Evolutionary conservation across 2,888 invertebrate species (phyloP).

Genomic region (Morpho helenor): DNA sequence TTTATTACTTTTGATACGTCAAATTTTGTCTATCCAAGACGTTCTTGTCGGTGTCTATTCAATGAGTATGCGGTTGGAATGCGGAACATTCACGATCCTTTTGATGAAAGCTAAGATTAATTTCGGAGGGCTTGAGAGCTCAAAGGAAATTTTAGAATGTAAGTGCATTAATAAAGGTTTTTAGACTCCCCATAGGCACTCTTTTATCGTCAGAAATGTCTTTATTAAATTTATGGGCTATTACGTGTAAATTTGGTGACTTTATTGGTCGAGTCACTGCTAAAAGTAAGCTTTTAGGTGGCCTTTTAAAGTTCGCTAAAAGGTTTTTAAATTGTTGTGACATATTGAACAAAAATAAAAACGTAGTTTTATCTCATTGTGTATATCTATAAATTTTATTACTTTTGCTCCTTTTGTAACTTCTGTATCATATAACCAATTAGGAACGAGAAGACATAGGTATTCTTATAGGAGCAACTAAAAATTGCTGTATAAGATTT

Average conservation of each 20-base stretch:
- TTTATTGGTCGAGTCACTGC: constrained; percentile 63
- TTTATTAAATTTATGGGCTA: constrained; percentile 73
- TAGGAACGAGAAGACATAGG: too few species aligned
- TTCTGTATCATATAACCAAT: too few species aligned
- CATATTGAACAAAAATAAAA: constrained; percentile 4
- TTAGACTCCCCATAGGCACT: constrained; percentile 55
- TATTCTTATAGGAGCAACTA: too few species aligned
- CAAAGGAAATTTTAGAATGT: constrained; percentile 75
- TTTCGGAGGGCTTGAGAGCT: constrained; percentile 62
- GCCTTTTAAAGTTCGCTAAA: constrained; percentile 28
- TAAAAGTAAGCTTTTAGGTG: constrained; percentile 36
- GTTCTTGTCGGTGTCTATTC: constrained; percentile 38
- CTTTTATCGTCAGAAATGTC: constrained; percentile 61
- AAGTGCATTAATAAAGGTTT: constrained; percentile 76
- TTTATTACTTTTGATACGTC: constrained; percentile 24
- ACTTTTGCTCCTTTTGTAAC: too few species aligned
- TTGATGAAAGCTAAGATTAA: constrained; percentile 74
- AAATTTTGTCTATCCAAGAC: constrained; percentile 30
- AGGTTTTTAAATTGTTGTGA: constrained; percentile 25
- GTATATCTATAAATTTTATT: too few species aligned
- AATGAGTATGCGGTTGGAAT: constrained; percentile 55
- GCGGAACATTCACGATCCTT: constrained; percentile 65
- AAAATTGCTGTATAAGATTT: too few species aligned
- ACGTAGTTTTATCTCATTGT: too few species aligned
- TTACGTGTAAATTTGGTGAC: constrained; percentile 60